Conservation (phyloP, 2,888 invertebrate species). For the Notodonta dromedarius region DNA sequence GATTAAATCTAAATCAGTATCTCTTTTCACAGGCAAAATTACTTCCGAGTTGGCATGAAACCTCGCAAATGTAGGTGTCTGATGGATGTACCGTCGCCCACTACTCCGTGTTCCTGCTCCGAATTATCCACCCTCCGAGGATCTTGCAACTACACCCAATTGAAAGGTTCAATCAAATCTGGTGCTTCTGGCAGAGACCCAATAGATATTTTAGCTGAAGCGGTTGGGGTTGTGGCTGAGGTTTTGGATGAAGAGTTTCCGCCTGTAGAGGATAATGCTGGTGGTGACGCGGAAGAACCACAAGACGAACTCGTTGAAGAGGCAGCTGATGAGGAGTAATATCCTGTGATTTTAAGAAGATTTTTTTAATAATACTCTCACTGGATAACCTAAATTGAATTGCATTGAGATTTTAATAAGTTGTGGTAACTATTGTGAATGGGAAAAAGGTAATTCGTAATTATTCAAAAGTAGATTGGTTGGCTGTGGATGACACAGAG, state of each 20-base stretch:
- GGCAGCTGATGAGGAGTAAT: slow-evolving; percentile 2
- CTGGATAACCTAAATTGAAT: background rate
- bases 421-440: too few species aligned
- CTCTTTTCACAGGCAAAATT: slow-evolving; percentile 17
- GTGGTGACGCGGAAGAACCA: background rate
- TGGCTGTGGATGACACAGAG: too few species aligned
- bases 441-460: too few species aligned
- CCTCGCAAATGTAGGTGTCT: slow-evolving; percentile 13
- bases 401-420: too few species aligned
- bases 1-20: background rate
- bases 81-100: slow-evolving; percentile 6
- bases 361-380: background rate
- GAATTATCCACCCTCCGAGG: slow-evolving; percentile 3
- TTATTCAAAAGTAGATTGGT: too few species aligned
- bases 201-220: background rate
- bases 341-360: background rate
- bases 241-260: background rate
- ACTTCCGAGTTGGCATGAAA: background rate
- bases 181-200: background rate
- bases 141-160: background rate
- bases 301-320: slow-evolving; percentile 4
- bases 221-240: background rate
- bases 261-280: background rate
- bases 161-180: background rate
- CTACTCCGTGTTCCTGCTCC: slow-evolving; percentile 10